Conservation (phyloP, 2,113 vertebrate species). For the Crotophaga sulcirostris region DNA sequence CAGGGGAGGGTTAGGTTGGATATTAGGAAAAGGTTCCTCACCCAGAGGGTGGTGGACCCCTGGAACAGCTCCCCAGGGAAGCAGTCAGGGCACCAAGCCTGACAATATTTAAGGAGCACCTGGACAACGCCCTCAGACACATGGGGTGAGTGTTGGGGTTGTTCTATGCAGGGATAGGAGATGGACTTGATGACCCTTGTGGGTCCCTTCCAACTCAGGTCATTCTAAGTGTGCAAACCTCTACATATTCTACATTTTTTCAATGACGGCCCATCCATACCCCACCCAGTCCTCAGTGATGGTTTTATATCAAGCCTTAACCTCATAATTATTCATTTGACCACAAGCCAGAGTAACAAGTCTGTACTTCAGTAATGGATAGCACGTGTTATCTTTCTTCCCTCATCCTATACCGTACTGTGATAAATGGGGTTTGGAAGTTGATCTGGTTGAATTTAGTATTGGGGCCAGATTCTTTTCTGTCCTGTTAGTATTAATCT, state of each 20-base stretch:
- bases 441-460: background rate
- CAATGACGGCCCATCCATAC: background rate
- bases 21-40: too few species aligned
- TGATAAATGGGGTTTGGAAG: background rate
- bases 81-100: too few species aligned
- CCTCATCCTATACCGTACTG: background rate
- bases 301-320: background rate
- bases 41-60: too few species aligned
- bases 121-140: too few species aligned
- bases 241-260: background rate
- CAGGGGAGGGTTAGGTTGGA: too few species aligned
- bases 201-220: too few species aligned
- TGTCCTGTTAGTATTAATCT: background rate
- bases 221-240: background rate
- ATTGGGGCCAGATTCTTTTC: background rate
- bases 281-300: background rate
- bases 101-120: too few species aligned
- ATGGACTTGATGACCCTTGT: too few species aligned
- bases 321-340: background rate
- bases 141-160: too few species aligned
- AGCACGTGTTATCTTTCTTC: background rate
- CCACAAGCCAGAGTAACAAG: background rate
- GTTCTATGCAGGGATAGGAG: too few species aligned
- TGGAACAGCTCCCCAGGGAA: too few species aligned
- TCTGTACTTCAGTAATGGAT: background rate